Evolutionary conservation across 1,140 invertebrate genomes (phyloP).

Genomic region (Zophobas morio): DNA sequence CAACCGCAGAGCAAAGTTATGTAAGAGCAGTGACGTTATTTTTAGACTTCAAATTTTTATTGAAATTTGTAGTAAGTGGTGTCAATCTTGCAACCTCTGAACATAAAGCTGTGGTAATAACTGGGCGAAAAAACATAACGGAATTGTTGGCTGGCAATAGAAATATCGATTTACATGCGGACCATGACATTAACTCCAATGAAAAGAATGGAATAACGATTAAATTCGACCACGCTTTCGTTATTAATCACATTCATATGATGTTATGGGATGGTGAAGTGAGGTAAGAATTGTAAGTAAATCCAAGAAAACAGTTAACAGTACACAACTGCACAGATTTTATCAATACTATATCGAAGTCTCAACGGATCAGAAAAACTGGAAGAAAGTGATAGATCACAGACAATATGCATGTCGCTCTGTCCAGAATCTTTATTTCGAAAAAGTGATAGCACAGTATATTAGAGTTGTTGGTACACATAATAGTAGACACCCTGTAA

Average conservation of each 20-base stretch:
- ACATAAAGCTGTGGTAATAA: background rate
- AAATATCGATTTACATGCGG: background rate
- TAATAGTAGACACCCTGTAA: background rate
- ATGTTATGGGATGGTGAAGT: background rate
- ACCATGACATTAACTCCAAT: background rate
- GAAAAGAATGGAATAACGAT: background rate
- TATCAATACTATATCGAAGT: background rate
- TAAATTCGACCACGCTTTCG: background rate
- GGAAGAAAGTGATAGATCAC: background rate
- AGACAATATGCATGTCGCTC: background rate
- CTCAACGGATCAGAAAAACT: background rate
- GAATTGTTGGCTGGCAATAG: background rate
- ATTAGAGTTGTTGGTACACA: background rate
- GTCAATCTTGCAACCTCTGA: background rate
- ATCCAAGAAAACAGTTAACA: background rate
- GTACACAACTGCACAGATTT: background rate
- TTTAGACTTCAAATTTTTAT: background rate
- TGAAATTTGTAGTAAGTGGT: background rate
- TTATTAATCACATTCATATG: constrained; percentile 4
- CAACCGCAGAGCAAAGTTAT: background rate
- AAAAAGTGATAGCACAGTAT: background rate
- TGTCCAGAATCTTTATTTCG: background rate
- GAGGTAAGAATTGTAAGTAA: background rate
- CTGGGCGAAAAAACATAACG: background rate
- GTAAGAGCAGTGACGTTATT: background rate